Percentiles rank a stretch among this genome's conserved stretches.
Conservation (phyloP, 2,797 vertebrate genomes). For the Chloroceryle inda region DNA sequence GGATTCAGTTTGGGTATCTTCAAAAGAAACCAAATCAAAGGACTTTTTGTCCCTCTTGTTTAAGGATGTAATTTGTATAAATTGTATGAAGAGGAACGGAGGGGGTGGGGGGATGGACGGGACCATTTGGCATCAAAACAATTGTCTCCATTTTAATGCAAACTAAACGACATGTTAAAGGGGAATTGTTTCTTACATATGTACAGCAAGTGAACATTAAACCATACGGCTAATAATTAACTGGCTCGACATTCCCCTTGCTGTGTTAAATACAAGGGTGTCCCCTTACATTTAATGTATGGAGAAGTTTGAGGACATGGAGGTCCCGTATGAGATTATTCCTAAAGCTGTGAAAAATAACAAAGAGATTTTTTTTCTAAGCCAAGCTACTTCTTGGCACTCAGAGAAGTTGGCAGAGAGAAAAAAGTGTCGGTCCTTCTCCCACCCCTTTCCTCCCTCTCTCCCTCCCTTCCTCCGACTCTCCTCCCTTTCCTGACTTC, state of each 20-base stretch:
- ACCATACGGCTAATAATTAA: slow-evolving; percentile 65
- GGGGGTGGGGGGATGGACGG: background rate
- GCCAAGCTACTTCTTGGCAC: slow-evolving; percentile 59
- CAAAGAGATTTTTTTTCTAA: background rate
- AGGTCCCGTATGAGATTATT: background rate
- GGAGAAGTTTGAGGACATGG: background rate
- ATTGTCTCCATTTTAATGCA: slow-evolving; percentile 69
- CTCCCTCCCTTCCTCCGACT: background rate
- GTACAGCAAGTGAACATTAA: slow-evolving; percentile 69
- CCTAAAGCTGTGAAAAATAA: slow-evolving; percentile 45
- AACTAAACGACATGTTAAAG: slow-evolving; percentile 68
- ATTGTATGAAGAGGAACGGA: slow-evolving; percentile 1
- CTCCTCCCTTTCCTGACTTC: slow-evolving; percentile 40
- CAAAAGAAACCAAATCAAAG: slow-evolving; percentile 37
- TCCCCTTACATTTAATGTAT: background rate
- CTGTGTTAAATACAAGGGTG: slow-evolving; percentile 1
- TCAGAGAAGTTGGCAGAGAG: slow-evolving; percentile 61
- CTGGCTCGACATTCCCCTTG: background rate
- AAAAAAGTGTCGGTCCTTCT: slow-evolving; percentile 18
- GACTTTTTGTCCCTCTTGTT: slow-evolving; percentile 29
- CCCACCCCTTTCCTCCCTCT: background rate
- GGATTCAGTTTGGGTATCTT: background rate
- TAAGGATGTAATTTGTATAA: slow-evolving; percentile 40
- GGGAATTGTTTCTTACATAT: slow-evolving; percentile 73
- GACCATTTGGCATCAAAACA: slow-evolving; percentile 67